phyloP scores from a whole-genome alignment of 2,113 vertebrate genomes.

The Rhipidura dahli region DNA sequence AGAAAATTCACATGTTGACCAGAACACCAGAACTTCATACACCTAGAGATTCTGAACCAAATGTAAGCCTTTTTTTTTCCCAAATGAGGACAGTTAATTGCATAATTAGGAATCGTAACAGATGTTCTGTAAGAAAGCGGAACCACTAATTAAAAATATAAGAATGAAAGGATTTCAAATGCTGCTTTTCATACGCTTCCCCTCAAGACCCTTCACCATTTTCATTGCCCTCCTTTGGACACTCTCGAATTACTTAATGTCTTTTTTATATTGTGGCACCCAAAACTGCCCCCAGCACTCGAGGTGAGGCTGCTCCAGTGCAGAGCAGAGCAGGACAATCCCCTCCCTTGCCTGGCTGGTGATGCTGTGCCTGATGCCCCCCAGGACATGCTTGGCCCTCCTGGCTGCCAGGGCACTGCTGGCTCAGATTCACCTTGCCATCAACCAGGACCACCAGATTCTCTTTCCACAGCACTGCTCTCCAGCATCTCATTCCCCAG shows the following conservation, averaged over 20 bases:
- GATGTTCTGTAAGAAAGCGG: not conserved
- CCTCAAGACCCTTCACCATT: not conserved
- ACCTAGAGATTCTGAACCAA: not conserved
- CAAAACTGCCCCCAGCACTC: rapidly evolving
- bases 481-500: not conserved
- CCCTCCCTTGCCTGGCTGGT: not conserved
- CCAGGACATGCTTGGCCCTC: rapidly evolving
- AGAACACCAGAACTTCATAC: not conserved
- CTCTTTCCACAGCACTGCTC: not conserved
- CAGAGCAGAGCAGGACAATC: not conserved
- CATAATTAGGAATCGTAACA: not conserved
- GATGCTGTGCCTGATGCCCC: not conserved
- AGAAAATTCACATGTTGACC: not conserved
- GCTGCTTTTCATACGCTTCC: not conserved
- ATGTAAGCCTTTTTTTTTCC: not conserved
- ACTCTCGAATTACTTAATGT: not conserved
- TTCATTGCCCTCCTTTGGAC: not conserved
- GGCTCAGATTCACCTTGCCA: not conserved
- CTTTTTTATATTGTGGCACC: not conserved
- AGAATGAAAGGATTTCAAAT: not conserved
- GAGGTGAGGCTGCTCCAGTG: rapidly evolving
- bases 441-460: not conserved
- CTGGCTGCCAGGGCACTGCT: not conserved
- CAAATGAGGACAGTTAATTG: not conserved
- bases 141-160: not conserved